Evolutionary conservation across 2,888 invertebrate species (phyloP).

Genomic region (Phengaris arion): DNA sequence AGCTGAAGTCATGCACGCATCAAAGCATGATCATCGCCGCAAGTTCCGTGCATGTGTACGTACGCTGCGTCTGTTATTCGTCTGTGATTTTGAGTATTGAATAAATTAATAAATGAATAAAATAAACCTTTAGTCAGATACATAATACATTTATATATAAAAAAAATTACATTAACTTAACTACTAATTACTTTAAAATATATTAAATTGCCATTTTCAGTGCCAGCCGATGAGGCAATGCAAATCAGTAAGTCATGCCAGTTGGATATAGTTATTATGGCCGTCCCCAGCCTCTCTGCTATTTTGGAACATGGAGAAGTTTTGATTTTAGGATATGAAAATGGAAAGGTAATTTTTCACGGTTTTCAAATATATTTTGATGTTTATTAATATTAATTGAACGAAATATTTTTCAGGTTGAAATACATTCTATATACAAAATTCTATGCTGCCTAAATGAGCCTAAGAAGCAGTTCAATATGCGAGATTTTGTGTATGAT

Average conservation of each 20-base stretch:
- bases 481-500: conserved; percentile 37
- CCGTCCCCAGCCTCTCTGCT: conserved; percentile 48
- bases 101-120: too few species aligned
- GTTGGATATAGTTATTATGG: conserved; percentile 38
- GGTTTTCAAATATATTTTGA: too few species aligned
- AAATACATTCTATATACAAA: conserved; percentile 39
- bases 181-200: neutral
- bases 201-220: conserved; percentile 39
- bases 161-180: too few species aligned
- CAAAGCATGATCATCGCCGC: too few species aligned
- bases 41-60: too few species aligned
- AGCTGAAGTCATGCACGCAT: too few species aligned
- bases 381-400: neutral
- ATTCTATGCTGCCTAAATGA: conserved; percentile 31
- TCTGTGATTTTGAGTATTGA: too few species aligned
- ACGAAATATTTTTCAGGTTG: conserved; percentile 40
- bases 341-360: conserved; percentile 51
- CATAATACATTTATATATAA: too few species aligned
- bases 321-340: conserved; percentile 51
- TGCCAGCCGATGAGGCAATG: conserved; percentile 35
- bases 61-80: too few species aligned
- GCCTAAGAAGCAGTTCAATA: conserved; percentile 39
- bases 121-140: too few species aligned
- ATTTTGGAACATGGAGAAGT: conserved; percentile 50
- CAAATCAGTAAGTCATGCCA: conserved; percentile 14